Evolutionary conservation across 1,140 invertebrate species (phyloP).

Genomic region (Phocides pigmalion): DNA sequence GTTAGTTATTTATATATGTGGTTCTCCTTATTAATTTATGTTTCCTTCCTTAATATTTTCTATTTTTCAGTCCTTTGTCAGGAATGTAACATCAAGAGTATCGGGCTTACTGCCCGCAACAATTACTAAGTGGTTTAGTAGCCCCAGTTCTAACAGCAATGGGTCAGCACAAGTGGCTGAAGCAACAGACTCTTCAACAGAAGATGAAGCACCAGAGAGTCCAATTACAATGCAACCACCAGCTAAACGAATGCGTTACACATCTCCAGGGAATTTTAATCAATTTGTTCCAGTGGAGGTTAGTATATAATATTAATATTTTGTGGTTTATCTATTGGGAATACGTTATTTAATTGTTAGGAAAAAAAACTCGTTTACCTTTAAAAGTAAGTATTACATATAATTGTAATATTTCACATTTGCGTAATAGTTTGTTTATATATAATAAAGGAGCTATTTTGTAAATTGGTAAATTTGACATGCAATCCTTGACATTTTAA

Average conservation of each 20-base stretch:
- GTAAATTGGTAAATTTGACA: too few relatives aligned
- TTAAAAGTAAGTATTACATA: too few relatives aligned
- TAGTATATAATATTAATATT: conserved; percentile 11
- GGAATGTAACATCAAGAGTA: conserved; percentile 78
- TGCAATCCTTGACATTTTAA: too few relatives aligned
- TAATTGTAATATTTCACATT: too few relatives aligned
- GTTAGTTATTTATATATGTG: too few relatives aligned
- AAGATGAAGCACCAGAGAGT: conserved; percentile 71
- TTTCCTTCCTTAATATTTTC: background rate
- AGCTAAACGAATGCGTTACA: conserved; percentile 69
- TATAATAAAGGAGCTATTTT: too few relatives aligned
- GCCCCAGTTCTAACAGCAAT: conserved; percentile 54
- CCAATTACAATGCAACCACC: conserved; percentile 71
- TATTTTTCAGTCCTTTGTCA: conserved; percentile 81
- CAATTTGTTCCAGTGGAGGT: conserved; percentile 46
- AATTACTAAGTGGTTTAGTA: conserved; percentile 81
- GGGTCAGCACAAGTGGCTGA: conserved; percentile 60
- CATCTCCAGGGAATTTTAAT: conserved; percentile 41
- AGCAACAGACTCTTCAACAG: conserved; percentile 72
- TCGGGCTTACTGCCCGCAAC: conserved; percentile 75
- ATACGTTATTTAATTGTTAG: too few relatives aligned
- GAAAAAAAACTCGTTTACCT: too few relatives aligned
- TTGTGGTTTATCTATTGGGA: too few relatives aligned
- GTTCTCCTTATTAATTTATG: conserved; percentile 25
- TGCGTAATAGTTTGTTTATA: too few relatives aligned